Evolutionary conservation across 1,140 invertebrate genomes (phyloP).

Genomic region (Papilio aristodemus): DNA sequence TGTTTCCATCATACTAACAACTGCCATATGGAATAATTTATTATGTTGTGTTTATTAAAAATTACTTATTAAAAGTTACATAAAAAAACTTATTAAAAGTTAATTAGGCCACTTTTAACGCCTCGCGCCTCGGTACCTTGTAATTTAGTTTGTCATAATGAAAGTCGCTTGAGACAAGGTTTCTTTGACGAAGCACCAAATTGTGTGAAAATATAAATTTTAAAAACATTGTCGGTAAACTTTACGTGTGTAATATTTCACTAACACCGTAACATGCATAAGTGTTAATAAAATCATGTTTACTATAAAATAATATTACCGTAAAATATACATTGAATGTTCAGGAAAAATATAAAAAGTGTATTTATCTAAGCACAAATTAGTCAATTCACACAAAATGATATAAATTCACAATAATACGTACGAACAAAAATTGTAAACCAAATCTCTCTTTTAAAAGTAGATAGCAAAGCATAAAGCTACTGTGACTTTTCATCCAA

Average conservation of each 20-base stretch:
- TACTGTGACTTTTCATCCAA: background rate
- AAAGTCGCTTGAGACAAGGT: background rate
- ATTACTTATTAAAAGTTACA: too few relatives aligned
- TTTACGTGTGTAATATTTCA: background rate
- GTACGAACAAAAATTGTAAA: background rate
- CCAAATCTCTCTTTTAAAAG: background rate
- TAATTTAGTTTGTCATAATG: conserved; percentile 11
- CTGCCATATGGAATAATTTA: conserved; percentile 14
- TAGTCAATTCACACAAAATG: background rate
- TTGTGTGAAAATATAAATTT: background rate
- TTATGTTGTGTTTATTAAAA: conserved; percentile 38
- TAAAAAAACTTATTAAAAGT: too few relatives aligned
- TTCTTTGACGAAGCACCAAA: background rate
- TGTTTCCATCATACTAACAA: conserved; percentile 40
- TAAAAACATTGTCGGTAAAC: background rate
- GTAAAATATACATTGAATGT: too few relatives aligned
- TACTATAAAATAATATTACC: too few relatives aligned
- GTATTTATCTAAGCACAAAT: too few relatives aligned
- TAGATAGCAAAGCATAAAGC: background rate
- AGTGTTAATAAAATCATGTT: too few relatives aligned
- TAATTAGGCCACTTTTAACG: conserved; percentile 31
- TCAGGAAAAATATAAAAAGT: too few relatives aligned
- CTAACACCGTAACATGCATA: background rate
- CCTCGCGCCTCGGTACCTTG: background rate
- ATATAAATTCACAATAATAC: background rate